Conservation (phyloP, 2,888 invertebrate species). For the Ernsta delagoae region DNA sequence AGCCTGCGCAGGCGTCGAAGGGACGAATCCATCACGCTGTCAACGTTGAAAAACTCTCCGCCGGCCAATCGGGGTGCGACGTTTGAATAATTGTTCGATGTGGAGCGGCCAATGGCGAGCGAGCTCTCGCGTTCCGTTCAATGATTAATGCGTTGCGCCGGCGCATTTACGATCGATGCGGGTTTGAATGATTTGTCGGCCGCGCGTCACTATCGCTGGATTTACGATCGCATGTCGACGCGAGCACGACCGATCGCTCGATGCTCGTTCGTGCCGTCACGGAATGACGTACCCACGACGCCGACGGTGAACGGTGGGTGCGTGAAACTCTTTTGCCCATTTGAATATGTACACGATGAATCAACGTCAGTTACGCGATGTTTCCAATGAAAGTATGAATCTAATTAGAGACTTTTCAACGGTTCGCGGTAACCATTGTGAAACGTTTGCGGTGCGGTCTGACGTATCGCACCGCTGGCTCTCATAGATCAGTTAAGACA, state of each 20-base stretch:
- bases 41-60: constrained; percentile 71
- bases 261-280: constrained; percentile 53
- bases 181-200: constrained; percentile 79
- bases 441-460: neutral
- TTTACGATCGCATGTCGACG: constrained; percentile 72
- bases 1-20: constrained; percentile 76
- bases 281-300: constrained; percentile 49
- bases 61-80: constrained; percentile 69
- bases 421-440: neutral
- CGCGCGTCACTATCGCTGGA: constrained; percentile 64
- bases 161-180: constrained; percentile 74
- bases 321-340: constrained; percentile 28
- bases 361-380: constrained; percentile 23
- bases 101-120: constrained; percentile 71
- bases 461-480: too few relatives aligned
- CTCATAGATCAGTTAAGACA: too few relatives aligned
- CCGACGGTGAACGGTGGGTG: constrained; percentile 24
- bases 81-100: constrained; percentile 83
- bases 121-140: constrained; percentile 70
- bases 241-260: constrained; percentile 46
- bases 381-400: constrained; percentile 34
- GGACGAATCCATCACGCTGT: constrained; percentile 81
- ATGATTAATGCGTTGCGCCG: constrained; percentile 76
- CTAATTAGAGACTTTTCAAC: constrained; percentile 23
- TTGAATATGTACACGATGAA: constrained; percentile 36